Evolutionary conservation across 2,888 invertebrate genomes (phyloP), one percentile per base, ranked within the genome.

Genomic region (Drosophila sordidula): DNA sequence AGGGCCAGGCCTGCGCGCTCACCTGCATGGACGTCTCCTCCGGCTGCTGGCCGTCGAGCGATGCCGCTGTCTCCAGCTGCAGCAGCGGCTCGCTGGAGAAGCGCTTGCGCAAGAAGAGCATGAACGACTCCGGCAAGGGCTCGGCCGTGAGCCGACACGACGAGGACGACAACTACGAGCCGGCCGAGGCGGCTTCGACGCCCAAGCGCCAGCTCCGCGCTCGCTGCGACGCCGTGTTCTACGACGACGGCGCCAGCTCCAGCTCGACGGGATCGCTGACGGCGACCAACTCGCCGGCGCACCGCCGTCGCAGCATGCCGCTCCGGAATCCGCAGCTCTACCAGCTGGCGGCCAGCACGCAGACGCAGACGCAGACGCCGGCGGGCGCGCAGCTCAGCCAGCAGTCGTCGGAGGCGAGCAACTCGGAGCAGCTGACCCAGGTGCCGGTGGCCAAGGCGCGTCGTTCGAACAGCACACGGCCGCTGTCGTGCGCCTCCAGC

Each of bases 1-100:
- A 91, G 57, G 78, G 83, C 2, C 91, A 90, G 42, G 75, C 89
- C 3, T 87, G 91, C 55, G 81, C 80, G 12, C 89, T 90, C 38
- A 95, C 95, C 81, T 95, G 94, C 57, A 95, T 96, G 93, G 96
- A 96, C 91, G 96, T 96, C 76, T 94, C 96, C 44, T 96, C 96
- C 1, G 95, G 96, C 80, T 96, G 96, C 89, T 96, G 96, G 96
- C 96, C 96, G 4, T 91, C 92, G 4, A 92, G 92, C 69, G 91
- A 92, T 61, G 92, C 90, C 9, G 90, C 89, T 16, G 88, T 75
- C 41, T 91, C 92, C 14, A 92, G 92, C 69, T 89, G 90, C 6
- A 91, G 91, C 36, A 91, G 91, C 49, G 90, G 92, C 5, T 92
- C 92, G 25, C 58, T 91, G 57, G 92, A 92, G 68, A 91, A 91